A percentile compares a stretch with the other conserved stretches of the same genome.
These are phyloP conservation scores for Eucera pruinosa DNA, from an alignment of 2,888 invertebrate species.

Conservation along the genomic window DNA sequence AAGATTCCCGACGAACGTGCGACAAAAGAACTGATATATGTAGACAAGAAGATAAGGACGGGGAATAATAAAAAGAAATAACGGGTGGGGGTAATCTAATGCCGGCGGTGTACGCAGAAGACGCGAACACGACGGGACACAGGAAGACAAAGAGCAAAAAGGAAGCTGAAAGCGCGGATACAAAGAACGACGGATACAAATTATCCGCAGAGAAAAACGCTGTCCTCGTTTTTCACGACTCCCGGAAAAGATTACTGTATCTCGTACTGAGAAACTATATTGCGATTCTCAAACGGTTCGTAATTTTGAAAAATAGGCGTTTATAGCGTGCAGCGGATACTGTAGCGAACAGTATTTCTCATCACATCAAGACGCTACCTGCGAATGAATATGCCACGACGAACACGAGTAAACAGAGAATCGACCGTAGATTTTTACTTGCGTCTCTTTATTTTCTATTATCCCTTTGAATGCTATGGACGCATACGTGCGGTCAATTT, in stretches of 20 bases:
- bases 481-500: too few relatives aligned
- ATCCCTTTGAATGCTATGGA: too few relatives aligned
- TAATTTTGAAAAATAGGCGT: too few relatives aligned
- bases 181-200: conserved; percentile 29
- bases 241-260: background rate
- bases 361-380: too few relatives aligned
- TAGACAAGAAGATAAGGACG: conserved; percentile 20
- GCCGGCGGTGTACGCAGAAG: conserved; percentile 5
- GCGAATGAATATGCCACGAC: too few relatives aligned
- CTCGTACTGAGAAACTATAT: too few relatives aligned
- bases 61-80: conserved; percentile 19
- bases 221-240: background rate
- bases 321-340: too few relatives aligned
- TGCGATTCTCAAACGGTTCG: too few relatives aligned
- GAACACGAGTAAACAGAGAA: too few relatives aligned
- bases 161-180: conserved; percentile 12
- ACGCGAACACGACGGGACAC: conserved; percentile 24
- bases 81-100: background rate
- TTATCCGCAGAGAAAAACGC: conserved; percentile 18
- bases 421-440: too few relatives aligned
- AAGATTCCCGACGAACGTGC: background rate
- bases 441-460: too few relatives aligned
- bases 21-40: conserved; percentile 29
- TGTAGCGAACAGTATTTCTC: too few relatives aligned
- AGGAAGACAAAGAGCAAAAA: conserved; percentile 17